Evolutionary conservation across 64 coral and sea anemone genomes (phyloP), one percentile per base, ranked within the genome.

Genomic region (Dendrophyllia cribrosa): DNA sequence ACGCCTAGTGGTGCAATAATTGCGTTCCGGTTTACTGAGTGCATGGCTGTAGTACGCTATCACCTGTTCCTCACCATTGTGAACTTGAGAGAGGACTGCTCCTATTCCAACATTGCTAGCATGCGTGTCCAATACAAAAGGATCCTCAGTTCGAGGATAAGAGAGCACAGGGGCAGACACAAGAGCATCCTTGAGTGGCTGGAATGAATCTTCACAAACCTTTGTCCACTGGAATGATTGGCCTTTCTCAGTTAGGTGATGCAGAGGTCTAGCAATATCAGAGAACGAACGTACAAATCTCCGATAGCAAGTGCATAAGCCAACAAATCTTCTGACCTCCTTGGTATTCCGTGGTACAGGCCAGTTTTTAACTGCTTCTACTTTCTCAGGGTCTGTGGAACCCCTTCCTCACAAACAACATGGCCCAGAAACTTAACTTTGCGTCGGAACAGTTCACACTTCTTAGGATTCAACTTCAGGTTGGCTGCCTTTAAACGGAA

Each of bases 11-110:
- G 63, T 61, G 16, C 59, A 89, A 16, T 89, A 89, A 53, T 77
- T 88, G 12, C 72, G 13, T 23, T 88, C 71, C 20, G 26, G 25
- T 58, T 88, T 88, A n/a, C 70, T 61, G 51, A 89, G 48, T 3
- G 74, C 52, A 20, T 13, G 50, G 51, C 89, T 91, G 56, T 58
- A 83, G 50, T 91, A 91, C 7, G 77, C 89, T 24, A 91, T 66
- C 20, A 82, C 89, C 59, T 26, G 34, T 69, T 83, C 78, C 4
- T 83, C 26, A 16, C 66, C 77, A 43, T 91, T 10, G 62, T 73
- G 78, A 10, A 83, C 89, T 83, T 83, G 75, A 23, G 78, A 91
- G 9, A 91, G 70, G 9, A 91, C 51, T 7, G 77, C 76, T 12
- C 77, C 78, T 3, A 83, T 51, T 10, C 89, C 78, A 43, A 72